Percentiles rank a stretch among this genome's conserved stretches.
phyloP scores from a whole-genome alignment of 2,888 invertebrate species.

The Hymenopus coronatus region DNA sequence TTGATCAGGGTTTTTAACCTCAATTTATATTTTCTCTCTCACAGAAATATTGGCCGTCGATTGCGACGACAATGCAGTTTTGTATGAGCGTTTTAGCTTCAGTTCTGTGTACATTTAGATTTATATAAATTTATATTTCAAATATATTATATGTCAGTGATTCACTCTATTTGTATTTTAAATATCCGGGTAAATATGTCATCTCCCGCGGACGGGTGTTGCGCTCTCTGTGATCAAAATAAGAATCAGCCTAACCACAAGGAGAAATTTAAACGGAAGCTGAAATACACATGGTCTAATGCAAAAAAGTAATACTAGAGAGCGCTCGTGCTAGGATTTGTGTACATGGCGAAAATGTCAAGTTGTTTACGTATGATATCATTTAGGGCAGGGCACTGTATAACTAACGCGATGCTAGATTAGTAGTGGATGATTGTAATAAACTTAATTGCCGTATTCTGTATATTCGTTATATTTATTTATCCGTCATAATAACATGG shows the following conservation, averaged over 20 bases:
- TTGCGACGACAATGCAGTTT: no score
- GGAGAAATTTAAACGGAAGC: background rate
- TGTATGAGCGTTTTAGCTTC: no score
- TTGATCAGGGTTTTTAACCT: no score
- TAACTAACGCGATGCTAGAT: background rate
- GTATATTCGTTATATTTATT: background rate
- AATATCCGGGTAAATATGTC: background rate
- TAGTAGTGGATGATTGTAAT: background rate
- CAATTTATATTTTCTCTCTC: no score
- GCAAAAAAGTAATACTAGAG: background rate
- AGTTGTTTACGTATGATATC: conserved; percentile 36
- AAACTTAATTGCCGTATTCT: background rate
- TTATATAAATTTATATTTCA: no score
- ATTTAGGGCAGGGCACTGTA: conserved; percentile 31
- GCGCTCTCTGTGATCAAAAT: background rate
- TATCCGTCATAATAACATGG: conserved; percentile 22
- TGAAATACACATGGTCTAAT: background rate
- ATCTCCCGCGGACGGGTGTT: background rate
- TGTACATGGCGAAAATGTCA: conserved; percentile 27
- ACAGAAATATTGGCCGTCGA: no score
- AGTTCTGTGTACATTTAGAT: no score
- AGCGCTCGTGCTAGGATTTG: background rate
- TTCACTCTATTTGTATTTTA: no score
- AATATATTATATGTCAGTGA: no score
- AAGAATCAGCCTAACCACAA: background rate